These are phyloP conservation scores for Rhamnusium bicolor DNA, from an alignment of 2,888 invertebrate genomes.

Conservation along the genomic window DNA sequence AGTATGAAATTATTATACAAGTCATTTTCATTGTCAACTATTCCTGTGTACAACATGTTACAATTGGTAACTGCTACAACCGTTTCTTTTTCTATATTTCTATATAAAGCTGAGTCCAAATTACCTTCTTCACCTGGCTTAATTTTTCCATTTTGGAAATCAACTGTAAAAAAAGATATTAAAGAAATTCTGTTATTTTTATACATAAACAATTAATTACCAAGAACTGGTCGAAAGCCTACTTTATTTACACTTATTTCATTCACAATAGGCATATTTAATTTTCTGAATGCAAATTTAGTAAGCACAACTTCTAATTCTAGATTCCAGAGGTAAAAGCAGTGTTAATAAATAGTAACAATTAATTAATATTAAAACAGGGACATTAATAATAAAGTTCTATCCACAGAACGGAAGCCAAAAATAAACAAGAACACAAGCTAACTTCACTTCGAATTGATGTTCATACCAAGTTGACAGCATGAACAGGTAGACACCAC, in stretches of 20 bases:
- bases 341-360: no score
- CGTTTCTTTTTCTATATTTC: conserved; percentile 46
- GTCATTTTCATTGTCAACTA: conserved; percentile 52
- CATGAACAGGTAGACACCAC: no score
- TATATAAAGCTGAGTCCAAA: conserved; percentile 55
- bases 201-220: conserved; percentile 40
- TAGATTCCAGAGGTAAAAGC: no score
- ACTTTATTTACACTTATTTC: conserved; percentile 34
- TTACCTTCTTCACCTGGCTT: conserved; percentile 52
- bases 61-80: conserved; percentile 56
- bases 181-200: not conserved
- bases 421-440: no score
- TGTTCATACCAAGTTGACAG: no score
- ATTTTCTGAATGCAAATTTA: no score
- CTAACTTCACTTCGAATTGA: no score
- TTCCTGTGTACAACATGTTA: conserved; percentile 60
- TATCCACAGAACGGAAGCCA: no score
- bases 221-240: conserved; percentile 47
- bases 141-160: conserved; percentile 62
- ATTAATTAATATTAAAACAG: no score
- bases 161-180: conserved; percentile 54
- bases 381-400: no score
- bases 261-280: conserved; percentile 42
- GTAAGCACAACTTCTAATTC: no score
- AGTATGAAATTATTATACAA: conserved; percentile 60